Conservation (phyloP, 2,888 invertebrate species). For the Allacma fusca region DNA sequence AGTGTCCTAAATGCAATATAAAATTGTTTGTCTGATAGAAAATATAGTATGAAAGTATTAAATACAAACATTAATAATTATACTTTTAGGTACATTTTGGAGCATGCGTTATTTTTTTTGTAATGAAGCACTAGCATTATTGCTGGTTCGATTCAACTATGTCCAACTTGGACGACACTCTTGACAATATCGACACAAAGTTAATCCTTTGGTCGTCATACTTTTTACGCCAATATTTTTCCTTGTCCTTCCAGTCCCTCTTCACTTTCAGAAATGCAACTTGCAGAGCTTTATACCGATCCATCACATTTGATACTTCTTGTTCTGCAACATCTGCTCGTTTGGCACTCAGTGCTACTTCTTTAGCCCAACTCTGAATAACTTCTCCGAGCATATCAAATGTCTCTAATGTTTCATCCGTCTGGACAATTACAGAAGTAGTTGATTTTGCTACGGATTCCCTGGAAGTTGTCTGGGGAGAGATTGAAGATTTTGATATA, state of each 20-base stretch:
- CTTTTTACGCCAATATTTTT: slow-evolving; percentile 38
- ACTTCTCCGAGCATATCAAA: slow-evolving; percentile 49
- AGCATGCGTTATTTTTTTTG: background rate
- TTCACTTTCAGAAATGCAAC: slow-evolving; percentile 48
- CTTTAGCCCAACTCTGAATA: slow-evolving; percentile 47
- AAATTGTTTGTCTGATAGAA: no score
- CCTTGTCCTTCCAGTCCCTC: slow-evolving; percentile 52
- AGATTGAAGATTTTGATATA: no score
- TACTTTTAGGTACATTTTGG: no score
- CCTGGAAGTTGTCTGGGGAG: background rate
- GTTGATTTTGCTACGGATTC: background rate
- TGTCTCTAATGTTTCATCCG: slow-evolving; percentile 58
- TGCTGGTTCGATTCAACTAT: slow-evolving; percentile 8
- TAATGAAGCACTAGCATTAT: no score
- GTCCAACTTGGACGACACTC: slow-evolving; percentile 30
- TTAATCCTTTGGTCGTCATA: slow-evolving; percentile 21
- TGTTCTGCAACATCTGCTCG: slow-evolving; percentile 51
- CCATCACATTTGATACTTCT: slow-evolving; percentile 44
- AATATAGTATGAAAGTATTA: no score
- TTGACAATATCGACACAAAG: slow-evolving; percentile 12
- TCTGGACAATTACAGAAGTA: slow-evolving; percentile 51
- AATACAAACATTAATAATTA: no score
- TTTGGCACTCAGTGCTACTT: slow-evolving; percentile 44
- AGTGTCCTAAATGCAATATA: no score
- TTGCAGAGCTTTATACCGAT: slow-evolving; percentile 51